Percentiles rank a stretch among this genome's conserved stretches.
Evolutionary conservation across 2,113 vertebrate species (phyloP).

Genomic region (Lates calcarifer): DNA sequence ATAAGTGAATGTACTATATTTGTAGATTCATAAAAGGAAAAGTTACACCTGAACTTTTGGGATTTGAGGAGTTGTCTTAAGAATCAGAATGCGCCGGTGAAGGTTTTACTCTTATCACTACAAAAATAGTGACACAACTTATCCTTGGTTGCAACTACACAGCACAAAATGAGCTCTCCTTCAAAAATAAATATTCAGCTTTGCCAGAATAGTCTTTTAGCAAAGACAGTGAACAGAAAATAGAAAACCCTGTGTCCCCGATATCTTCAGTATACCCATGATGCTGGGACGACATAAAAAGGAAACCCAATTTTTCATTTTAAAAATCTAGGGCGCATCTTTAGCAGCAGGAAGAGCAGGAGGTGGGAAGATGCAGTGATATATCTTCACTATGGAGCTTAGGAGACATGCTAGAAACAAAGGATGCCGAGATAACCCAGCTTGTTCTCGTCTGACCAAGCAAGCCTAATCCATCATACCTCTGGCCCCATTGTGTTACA

Average conservation of each 20-base stretch:
- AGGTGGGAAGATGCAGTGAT: conserved; percentile 32
- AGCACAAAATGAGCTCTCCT: not conserved
- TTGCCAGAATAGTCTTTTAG: not conserved
- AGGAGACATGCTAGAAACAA: not conserved
- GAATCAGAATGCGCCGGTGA: not conserved
- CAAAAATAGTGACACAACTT: not conserved
- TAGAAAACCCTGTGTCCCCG: conserved; percentile 9
- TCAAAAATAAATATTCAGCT: conserved; percentile 8
- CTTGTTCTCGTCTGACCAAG: conserved; percentile 56
- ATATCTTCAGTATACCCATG: conserved; percentile 31
- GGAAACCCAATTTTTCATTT: conserved; percentile 50
- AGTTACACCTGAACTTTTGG: conserved; percentile 5
- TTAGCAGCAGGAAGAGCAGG: conserved; percentile 40
- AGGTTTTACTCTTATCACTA: conserved; percentile 5
- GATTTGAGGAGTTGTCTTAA: not conserved
- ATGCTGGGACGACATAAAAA: conserved; percentile 25
- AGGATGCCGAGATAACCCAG: conserved; percentile 31
- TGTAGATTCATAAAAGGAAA: conserved; percentile 32
- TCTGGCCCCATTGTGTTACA: conserved; percentile 64
- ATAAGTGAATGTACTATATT: conserved; percentile 4
- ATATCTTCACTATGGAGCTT: conserved; percentile 39
- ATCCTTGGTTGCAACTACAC: not conserved
- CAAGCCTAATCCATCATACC: conserved; percentile 75
- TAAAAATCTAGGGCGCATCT: conserved; percentile 59
- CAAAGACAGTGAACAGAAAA: not conserved